phyloP scores from a whole-genome alignment of 2,113 vertebrate genomes.

The Plectropomus leopardus region DNA sequence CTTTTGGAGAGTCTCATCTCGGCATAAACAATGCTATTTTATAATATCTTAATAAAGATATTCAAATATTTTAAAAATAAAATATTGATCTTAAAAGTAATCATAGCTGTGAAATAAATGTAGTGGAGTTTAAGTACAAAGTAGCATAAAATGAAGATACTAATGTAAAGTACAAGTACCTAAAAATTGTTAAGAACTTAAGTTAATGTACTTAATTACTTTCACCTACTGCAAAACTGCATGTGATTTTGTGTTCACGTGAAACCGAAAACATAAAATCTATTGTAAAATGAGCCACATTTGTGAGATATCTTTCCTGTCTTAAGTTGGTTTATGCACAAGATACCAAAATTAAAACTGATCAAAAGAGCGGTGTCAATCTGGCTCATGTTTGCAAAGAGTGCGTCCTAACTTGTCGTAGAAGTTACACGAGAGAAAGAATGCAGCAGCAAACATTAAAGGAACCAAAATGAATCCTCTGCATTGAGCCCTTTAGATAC shows the following conservation, averaged over 20 bases:
- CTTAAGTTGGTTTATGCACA: not conserved
- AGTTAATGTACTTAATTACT: not conserved
- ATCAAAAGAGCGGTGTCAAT: not conserved
- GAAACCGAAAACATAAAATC: not conserved
- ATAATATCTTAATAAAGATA: no score
- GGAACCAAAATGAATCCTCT: conserved; percentile 40
- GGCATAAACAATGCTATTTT: no score
- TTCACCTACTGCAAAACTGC: not conserved
- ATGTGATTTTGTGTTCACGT: not conserved
- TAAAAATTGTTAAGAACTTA: not conserved
- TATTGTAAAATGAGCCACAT: not conserved
- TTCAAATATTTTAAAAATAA: no score
- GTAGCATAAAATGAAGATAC: not conserved
- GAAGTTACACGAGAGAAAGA: conserved; percentile 41
- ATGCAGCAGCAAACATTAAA: conserved; percentile 36
- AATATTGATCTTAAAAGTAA: no score
- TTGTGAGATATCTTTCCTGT: not conserved
- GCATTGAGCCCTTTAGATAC: conserved; percentile 47
- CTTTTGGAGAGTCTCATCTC: no score
- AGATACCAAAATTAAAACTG: conserved; percentile 2
- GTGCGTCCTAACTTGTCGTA: not conserved
- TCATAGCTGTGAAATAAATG: no score
- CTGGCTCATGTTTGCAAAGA: conserved; percentile 7
- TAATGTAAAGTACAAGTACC: not conserved
- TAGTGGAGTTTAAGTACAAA: not conserved